Percentiles rank a stretch among this genome's conserved stretches.
Conservation (phyloP, 2,888 invertebrate species). For the Campaea margaritaria region DNA sequence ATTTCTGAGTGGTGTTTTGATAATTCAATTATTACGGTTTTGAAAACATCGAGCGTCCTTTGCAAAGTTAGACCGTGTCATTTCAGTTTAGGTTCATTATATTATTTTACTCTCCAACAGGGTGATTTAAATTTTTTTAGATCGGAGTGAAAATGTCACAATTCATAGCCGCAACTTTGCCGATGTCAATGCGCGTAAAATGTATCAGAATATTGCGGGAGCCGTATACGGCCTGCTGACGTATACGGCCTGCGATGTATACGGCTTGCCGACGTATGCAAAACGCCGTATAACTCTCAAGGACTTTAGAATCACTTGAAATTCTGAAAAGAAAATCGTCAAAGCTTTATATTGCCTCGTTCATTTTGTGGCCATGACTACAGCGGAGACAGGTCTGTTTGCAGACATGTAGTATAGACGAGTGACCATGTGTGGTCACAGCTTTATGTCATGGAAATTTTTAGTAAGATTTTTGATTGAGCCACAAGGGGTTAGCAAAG, state of each 20-base stretch:
- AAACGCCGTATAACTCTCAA: conserved; percentile 63
- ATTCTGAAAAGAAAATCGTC: conserved; percentile 82
- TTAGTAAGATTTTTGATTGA: no score
- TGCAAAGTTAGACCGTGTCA: background rate
- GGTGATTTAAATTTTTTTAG: no score
- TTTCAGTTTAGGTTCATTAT: no score
- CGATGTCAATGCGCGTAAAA: conserved; percentile 31
- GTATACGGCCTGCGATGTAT: conserved; percentile 36
- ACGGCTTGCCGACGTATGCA: conserved; percentile 48
- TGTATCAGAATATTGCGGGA: conserved; percentile 35
- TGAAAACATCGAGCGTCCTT: no score
- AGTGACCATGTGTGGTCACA: no score
- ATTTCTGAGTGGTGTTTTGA: background rate
- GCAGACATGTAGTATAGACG: background rate
- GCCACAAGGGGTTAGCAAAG: no score
- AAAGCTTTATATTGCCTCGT: conserved; percentile 81
- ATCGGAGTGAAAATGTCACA: background rate
- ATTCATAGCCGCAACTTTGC: conserved; percentile 2
- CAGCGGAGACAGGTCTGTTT: conserved; percentile 13
- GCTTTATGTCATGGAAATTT: no score
- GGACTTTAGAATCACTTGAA: conserved; percentile 80
- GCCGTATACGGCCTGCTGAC: conserved; percentile 33
- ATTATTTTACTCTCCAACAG: no score
- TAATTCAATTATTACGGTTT: background rate
- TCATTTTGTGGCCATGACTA: conserved; percentile 55